Evolutionary conservation across 2,797 vertebrate genomes (phyloP).

Genomic region (Siniperca scherzeri): DNA sequence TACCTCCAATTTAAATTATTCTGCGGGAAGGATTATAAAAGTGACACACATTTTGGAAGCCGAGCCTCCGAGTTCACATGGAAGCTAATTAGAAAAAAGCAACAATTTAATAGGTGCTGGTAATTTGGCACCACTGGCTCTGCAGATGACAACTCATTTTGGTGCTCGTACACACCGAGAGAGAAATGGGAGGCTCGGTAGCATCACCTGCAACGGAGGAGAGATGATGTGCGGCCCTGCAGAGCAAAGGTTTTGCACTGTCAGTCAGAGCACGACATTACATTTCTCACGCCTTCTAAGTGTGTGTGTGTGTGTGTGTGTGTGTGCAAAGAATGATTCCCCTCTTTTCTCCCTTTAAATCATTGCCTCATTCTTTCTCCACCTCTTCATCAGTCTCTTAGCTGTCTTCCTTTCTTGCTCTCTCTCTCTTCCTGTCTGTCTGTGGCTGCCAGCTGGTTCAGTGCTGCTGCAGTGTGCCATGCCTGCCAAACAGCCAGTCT

Average conservation of each 20-base stretch:
- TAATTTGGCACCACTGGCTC: conserved; percentile 52
- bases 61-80: conserved; percentile 42
- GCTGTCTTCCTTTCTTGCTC: conserved; percentile 6
- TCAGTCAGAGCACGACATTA: conserved; percentile 6
- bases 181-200: conserved; percentile 14
- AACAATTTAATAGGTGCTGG: conserved; percentile 54
- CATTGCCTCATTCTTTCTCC: conserved; percentile 9
- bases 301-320: conserved; percentile 1
- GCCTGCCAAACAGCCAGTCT: conserved; percentile 67
- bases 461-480: conserved; percentile 68
- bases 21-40: conserved; percentile 59
- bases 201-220: conserved; percentile 21
- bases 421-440: conserved; percentile 28
- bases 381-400: conserved; percentile 20
- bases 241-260: background rate
- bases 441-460: conserved; percentile 63
- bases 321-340: background rate
- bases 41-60: conserved; percentile 30
- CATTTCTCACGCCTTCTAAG: background rate
- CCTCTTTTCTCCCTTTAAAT: conserved; percentile 1
- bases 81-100: conserved; percentile 67
- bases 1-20: conserved; percentile 57
- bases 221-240: background rate
- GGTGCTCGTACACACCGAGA: background rate
- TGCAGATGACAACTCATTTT: conserved; percentile 58